Conservation (phyloP, 2,797 vertebrate genomes). For the Onychomys torridus region DNA sequence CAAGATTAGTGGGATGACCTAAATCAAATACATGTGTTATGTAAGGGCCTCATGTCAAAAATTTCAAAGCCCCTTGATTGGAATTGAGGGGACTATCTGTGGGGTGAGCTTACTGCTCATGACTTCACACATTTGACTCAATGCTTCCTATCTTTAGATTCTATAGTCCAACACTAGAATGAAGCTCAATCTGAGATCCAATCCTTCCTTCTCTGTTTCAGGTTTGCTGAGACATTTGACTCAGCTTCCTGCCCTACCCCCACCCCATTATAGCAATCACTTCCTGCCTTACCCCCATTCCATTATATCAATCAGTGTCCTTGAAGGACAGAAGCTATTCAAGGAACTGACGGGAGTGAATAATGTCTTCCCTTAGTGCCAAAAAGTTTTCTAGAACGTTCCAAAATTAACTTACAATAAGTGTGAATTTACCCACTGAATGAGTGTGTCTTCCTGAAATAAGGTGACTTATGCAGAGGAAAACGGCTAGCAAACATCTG, state of each 20-base stretch:
- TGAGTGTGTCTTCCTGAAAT: neutral
- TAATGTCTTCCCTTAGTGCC: neutral
- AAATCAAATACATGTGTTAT: neutral
- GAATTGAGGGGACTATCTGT: neutral
- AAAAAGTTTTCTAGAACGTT: neutral
- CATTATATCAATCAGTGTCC: neutral
- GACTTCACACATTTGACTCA: neutral
- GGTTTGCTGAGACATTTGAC: neutral
- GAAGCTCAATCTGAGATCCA: neutral
- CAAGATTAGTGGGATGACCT: neutral
- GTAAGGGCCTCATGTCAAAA: neutral
- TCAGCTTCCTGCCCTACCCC: conserved; percentile 9
- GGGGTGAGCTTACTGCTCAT: neutral
- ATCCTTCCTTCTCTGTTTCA: neutral
- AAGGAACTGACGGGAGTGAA: neutral
- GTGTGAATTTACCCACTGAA: no score
- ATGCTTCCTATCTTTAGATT: neutral
- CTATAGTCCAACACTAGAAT: neutral
- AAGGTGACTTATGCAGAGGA: neutral
- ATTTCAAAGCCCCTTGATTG: neutral
- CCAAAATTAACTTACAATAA: neutral
- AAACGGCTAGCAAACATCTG: neutral
- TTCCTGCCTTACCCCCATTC: neutral
- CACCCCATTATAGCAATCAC: neutral
- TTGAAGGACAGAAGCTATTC: neutral